Base-by-base conservation (phyloP, 2,888 invertebrate genomes). In the Anagyrus pseudococci region DNA sequence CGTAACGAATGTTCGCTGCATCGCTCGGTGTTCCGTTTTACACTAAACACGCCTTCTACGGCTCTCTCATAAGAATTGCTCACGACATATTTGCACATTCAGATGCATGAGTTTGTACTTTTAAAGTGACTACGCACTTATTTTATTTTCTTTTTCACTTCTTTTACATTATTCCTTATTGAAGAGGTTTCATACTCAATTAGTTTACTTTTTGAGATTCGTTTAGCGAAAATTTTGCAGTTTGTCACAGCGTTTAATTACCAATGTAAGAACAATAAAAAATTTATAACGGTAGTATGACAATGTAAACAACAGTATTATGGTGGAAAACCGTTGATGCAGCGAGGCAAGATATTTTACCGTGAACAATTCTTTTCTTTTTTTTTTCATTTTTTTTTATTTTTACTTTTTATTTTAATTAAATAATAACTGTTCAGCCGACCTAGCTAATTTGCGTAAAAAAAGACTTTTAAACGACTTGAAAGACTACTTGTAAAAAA, bases 371-470 rank as follows among this genome's bases (percentile, higher is more conserved):
- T 61, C 65, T 55, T 59, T 15, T 8, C 17, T n/a, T 46, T 69
- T 64, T 50, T 53, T 63, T 69, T 69, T 70, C n/a, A n/a, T n/a
- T n/a, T n/a, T n/a, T n/a, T n/a, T n/a, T n/a, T n/a, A n/a, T n/a
- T n/a, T n/a, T n/a, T n/a, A n/a, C n/a, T n/a, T n/a, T n/a, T n/a
- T n/a, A n/a, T n/a, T n/a, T n/a, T 33, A 68, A 72, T 72, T 72
- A 72, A 72, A 72, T 72, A 69, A 72, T 70, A 72, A 71, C 61
- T 71, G 68, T 70, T 72, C 70, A 71, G 71, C 70, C 60, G 67
- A 69, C 69, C 70, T 72, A 72, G 68, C 71, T 72, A 72, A 70
- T 70, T 67, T 67, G 69, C 63, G 58, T 72, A 67, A 64, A 71
- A 67, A 68, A 67, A 68, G 68, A 71, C 62, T 69, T 63, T 63